Conservation (phyloP, 30 jellyfish, hydroid and myxozoan genomes). For the Morbakka virulenta region DNA sequence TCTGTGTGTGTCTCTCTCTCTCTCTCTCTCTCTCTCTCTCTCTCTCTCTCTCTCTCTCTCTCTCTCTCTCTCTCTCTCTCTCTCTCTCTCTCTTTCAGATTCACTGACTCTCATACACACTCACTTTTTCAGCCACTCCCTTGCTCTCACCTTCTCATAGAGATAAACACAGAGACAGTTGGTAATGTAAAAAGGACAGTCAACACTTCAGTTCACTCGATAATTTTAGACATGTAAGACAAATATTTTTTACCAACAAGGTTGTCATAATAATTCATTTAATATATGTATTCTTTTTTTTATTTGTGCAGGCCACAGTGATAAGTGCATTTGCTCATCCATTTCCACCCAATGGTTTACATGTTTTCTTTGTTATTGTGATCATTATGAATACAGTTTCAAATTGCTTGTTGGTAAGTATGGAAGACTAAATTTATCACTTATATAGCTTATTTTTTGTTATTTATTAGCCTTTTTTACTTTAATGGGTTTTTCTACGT, state of each 20-base stretch:
- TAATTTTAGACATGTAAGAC: neutral
- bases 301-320: constrained; percentile 67
- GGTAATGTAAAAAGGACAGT: neutral
- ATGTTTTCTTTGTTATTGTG: constrained; percentile 73
- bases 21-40: no score
- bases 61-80: no score
- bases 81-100: no score
- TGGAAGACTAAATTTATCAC: neutral
- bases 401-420: constrained; percentile 75
- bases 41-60: no score
- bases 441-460: neutral
- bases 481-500: neutral
- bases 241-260: no score
- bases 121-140: no score
- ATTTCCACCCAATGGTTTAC: constrained; percentile 69
- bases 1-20: no score
- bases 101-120: no score
- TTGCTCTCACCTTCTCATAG: no score
- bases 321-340: constrained; percentile 79
- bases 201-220: no score
- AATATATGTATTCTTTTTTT: neutral
- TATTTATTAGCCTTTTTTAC: neutral
- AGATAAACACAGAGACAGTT: no score
- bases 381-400: constrained; percentile 79
- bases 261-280: neutral